A percentile compares a stretch with the other conserved stretches of the same genome.
phyloP scores from a whole-genome alignment of 2,888 invertebrate genomes.

The Ceriagrion tenellum region DNA sequence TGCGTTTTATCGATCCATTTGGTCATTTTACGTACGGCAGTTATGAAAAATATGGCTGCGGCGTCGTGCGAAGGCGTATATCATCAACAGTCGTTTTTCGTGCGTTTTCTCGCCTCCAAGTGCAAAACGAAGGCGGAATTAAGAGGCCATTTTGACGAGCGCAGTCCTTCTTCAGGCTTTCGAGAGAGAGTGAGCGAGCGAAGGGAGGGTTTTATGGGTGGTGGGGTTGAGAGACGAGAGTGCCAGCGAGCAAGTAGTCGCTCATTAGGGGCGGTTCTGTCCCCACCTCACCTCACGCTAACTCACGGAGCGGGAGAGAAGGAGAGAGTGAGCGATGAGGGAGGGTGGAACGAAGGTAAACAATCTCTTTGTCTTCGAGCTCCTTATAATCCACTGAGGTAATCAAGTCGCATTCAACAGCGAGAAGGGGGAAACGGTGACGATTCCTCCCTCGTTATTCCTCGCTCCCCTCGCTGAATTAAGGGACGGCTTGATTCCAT shows the following conservation, averaged over 20 bases:
- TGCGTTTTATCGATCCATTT: background rate
- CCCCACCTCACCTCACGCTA: background rate
- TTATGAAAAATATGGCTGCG: slow-evolving; percentile 14
- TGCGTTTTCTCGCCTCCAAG: background rate
- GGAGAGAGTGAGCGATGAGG: background rate
- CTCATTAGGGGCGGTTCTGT: background rate
- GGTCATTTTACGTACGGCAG: background rate
- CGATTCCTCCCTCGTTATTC: background rate
- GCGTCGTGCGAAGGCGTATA: background rate
- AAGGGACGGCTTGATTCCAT: background rate
- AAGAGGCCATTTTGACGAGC: background rate
- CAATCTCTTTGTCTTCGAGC: background rate
- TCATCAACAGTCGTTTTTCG: background rate
- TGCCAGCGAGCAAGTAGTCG: background rate
- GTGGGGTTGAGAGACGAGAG: too few relatives aligned
- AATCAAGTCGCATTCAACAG: background rate
- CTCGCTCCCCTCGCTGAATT: background rate
- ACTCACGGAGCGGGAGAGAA: background rate
- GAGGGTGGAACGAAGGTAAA: background rate
- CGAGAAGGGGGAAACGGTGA: background rate
- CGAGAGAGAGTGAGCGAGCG: background rate
- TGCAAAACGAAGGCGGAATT: background rate
- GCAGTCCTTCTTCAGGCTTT: background rate
- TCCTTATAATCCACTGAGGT: background rate
- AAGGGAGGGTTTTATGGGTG: too few relatives aligned